phyloP scores from a whole-genome alignment of 2,113 vertebrate genomes.

The Eudyptes chrysolophus region DNA sequence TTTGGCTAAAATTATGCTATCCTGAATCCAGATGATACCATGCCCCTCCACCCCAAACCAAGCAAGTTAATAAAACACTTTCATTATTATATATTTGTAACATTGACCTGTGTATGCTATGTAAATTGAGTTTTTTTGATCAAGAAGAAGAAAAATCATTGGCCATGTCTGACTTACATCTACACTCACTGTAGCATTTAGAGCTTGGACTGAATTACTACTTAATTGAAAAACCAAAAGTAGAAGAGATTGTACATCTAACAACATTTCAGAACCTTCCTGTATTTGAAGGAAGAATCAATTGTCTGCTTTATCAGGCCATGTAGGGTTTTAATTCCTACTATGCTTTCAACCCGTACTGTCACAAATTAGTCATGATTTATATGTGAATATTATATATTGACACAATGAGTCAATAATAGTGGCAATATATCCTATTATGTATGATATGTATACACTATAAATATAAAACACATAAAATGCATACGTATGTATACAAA shows the following conservation, averaged over 20 bases:
- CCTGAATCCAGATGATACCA: background rate
- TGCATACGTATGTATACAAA: background rate
- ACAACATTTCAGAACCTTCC: background rate
- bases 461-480: background rate
- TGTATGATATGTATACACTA: accelerated
- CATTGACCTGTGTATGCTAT: background rate
- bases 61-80: background rate
- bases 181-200: background rate
- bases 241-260: background rate
- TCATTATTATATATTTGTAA: background rate
- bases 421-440: background rate
- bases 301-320: background rate
- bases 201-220: background rate
- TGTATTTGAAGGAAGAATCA: background rate
- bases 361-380: background rate
- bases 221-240: background rate
- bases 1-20: background rate
- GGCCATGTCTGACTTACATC: background rate
- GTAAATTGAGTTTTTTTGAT: background rate
- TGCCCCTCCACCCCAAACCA: background rate
- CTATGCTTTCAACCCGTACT: background rate
- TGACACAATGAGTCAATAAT: background rate
- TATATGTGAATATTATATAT: background rate
- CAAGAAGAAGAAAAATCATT: background rate
- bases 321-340: background rate